phyloP scores from a whole-genome alignment of 1,140 invertebrate genomes.

The Agraylea sexmaculata region DNA sequence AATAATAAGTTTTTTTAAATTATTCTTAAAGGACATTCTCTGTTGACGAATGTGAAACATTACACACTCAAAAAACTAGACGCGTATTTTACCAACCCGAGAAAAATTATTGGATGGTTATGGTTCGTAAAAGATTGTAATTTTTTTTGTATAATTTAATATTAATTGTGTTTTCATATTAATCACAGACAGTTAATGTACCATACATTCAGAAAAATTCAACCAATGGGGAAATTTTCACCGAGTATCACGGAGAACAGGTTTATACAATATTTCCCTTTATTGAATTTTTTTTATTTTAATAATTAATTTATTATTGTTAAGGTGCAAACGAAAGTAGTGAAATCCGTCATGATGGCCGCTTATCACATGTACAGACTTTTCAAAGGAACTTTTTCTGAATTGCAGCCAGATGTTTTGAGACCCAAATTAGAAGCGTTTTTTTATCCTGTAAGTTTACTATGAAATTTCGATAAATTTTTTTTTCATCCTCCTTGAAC shows the following conservation, averaged over 20 bases:
- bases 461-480: background rate
- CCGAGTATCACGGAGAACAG: constrained; percentile 55
- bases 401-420: constrained; percentile 43
- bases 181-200: constrained; percentile 52
- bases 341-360: constrained; percentile 54
- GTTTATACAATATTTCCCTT: constrained; percentile 3
- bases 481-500: background rate
- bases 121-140: too few species aligned
- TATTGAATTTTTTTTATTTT: background rate
- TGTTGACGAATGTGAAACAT: constrained; percentile 64
- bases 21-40: constrained; percentile 63
- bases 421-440: constrained; percentile 55
- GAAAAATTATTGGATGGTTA: constrained; percentile 77
- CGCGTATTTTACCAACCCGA: constrained; percentile 82
- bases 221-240: constrained; percentile 49
- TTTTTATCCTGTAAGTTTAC: constrained; percentile 49
- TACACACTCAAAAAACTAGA: constrained; percentile 80
- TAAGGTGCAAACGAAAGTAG: constrained; percentile 64
- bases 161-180: constrained; percentile 5
- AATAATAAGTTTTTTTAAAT: constrained; percentile 5
- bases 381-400: constrained; percentile 59
- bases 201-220: constrained; percentile 47
- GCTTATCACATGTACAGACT: constrained; percentile 62
- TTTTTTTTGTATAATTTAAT: constrained; percentile 6
- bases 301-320: background rate